These are phyloP conservation scores for Nemopilema nomurai DNA, from an alignment of 30 jellyfish, hydroid and myxozoan species.

Conservation along the genomic window DNA sequence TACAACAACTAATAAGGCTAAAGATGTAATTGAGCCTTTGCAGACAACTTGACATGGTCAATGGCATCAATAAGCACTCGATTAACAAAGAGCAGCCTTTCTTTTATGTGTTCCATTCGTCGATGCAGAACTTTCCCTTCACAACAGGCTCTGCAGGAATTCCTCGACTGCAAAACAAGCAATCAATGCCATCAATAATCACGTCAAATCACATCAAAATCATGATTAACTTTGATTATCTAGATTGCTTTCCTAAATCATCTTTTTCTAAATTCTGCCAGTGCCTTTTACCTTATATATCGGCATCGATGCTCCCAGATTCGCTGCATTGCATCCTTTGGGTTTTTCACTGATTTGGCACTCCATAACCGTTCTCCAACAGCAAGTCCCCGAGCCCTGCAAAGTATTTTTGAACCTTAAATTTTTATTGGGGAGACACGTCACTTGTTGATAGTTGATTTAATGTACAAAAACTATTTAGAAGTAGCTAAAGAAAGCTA, in stretches of 20 bases:
- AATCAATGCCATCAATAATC: too few relatives aligned
- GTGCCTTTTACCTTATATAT: slow-evolving; percentile 69
- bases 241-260: too few relatives aligned
- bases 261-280: too few relatives aligned
- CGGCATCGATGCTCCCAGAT: slow-evolving; percentile 97
- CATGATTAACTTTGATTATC: not conserved
- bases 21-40: too few relatives aligned
- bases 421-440: too few relatives aligned
- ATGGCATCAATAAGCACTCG: too few relatives aligned
- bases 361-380: slow-evolving; percentile 97
- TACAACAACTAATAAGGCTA: too few relatives aligned
- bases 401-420: not conserved
- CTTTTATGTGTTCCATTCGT: slow-evolving; percentile 79
- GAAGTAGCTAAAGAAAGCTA: too few relatives aligned
- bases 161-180: slow-evolving; percentile 94
- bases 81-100: not conserved
- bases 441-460: not conserved
- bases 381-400: slow-evolving; percentile 83
- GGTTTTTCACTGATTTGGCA: slow-evolving; percentile 42
- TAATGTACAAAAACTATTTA: not conserved
- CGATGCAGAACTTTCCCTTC: slow-evolving; percentile 88
- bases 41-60: too few relatives aligned
- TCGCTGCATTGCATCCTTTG: slow-evolving; percentile 61
- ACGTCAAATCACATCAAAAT: not conserved
- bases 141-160: slow-evolving; percentile 96